Percentiles rank a stretch among this genome's conserved stretches.
These are phyloP conservation scores for Pomacea maculata DNA, from an alignment of 1,140 invertebrate species.

Conservation along the genomic window DNA sequence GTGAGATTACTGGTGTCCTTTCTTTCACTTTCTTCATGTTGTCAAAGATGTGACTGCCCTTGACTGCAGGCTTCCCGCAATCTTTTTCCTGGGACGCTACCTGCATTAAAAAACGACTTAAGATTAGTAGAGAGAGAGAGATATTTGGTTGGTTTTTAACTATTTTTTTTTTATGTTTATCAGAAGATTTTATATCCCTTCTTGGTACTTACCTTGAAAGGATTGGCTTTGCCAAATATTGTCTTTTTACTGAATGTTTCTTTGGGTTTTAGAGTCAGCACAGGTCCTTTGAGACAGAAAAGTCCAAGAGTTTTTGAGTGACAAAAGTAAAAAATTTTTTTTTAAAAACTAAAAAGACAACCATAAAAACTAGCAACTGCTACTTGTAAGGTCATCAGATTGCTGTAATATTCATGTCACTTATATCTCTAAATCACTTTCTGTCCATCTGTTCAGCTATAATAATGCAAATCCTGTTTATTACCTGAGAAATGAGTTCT, in stretches of 20 bases:
- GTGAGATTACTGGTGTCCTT: conserved; percentile 18
- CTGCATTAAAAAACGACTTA: neutral
- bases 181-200: neutral
- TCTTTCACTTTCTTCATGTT: conserved; percentile 53
- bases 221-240: conserved; percentile 44
- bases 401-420: too few relatives aligned
- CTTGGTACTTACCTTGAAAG: conserved; percentile 48
- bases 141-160: neutral
- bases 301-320: neutral
- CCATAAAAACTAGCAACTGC: too few relatives aligned
- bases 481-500: conserved; percentile 32
- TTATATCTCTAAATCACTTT: too few relatives aligned
- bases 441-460: neutral
- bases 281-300: conserved; percentile 35
- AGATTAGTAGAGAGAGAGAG: neutral
- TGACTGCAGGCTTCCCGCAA: conserved; percentile 19
- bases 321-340: neutral
- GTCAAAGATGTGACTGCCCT: conserved; percentile 61
- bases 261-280: conserved; percentile 42
- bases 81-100: conserved; percentile 15
- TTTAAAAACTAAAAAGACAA: too few relatives aligned
- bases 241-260: conserved; percentile 28
- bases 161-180: neutral
- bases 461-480: neutral
- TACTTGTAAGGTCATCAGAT: too few relatives aligned